Conservation (phyloP, 1,140 invertebrate genomes). For the Pomacea maculata region DNA sequence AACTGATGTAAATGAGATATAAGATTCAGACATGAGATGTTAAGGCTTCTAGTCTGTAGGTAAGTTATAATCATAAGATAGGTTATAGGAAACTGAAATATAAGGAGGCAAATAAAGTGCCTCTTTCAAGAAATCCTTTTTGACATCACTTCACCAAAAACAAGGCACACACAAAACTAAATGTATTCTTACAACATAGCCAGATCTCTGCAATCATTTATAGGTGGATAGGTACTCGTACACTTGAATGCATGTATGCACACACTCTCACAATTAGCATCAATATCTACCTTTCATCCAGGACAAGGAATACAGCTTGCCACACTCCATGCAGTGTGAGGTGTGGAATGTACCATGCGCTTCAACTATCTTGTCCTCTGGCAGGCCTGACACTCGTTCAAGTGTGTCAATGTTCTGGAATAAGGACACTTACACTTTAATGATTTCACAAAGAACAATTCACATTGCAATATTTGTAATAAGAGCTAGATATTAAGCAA, state of each 20-base stretch:
- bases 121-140: neutral
- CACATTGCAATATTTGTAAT: neutral
- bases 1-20: too few species aligned
- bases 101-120: neutral
- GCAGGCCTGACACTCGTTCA: conserved; percentile 86
- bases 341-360: conserved; percentile 93
- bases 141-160: neutral
- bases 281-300: conserved; percentile 80
- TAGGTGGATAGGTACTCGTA: neutral
- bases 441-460: neutral
- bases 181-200: neutral
- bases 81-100: neutral
- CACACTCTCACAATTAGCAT: conserved; percentile 1
- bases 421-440: neutral
- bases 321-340: conserved; percentile 85
- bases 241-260: neutral
- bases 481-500: neutral
- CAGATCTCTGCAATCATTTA: neutral
- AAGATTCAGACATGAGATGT: too few species aligned
- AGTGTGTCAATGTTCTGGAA: conserved; percentile 92
- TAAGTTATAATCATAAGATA: too few species aligned
- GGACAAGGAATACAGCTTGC: conserved; percentile 77
- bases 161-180: neutral
- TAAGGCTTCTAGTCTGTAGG: too few species aligned
- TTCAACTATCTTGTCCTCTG: conserved; percentile 86